Evolutionary conservation across 2,113 vertebrate species (phyloP), one percentile per base, ranked within the genome.

Genomic region (Planiliza haematocheilus): DNA sequence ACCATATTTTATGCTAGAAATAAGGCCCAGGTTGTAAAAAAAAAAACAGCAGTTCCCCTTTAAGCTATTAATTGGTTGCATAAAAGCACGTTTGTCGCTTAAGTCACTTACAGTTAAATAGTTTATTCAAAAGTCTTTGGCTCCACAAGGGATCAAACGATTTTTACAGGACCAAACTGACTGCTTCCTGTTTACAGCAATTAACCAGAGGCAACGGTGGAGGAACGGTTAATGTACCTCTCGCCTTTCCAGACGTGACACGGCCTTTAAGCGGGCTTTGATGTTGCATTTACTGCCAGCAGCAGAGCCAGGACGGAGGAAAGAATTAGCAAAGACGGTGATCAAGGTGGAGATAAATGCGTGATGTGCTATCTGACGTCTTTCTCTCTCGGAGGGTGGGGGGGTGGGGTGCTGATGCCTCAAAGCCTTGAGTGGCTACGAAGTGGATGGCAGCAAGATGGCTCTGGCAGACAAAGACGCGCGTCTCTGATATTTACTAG

Each of bases 401-500:
- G 24, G 2, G 24, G 34, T 60, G 62, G 79, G 58, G 86, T 52
- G 68, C 75, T 56, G 82, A 83, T 80, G 80, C 82, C 78, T 84
- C 51, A 76, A 79, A 74, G 77, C 86, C 58, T 89, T 34, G 74
- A 93, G 90, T 91, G 90, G 90, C 53, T 66, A 69, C 50, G 36
- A 74, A 85, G 78, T 83, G 73, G 63, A 70, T 74, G 73, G 82
- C 64, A 82, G 81, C 39, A 76, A 65, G 59, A 86, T 74, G 70
- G 78, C 63, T 86, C 82, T 82, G 39, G 17, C 20, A 61, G 75
- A 91, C 91, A 91, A 91, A 90, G 86, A 86, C 34, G 39, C 10
- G n/a, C 38, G 60, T 85, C 86, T 77, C 85, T 91, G 86, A 92
- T 91, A 90, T 91, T 89, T 90, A 86, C 76, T 82, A 82, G 90